These are phyloP conservation scores for Pristis pectinata DNA, from an alignment of 2,797 vertebrate species.

Conservation along the genomic window DNA sequence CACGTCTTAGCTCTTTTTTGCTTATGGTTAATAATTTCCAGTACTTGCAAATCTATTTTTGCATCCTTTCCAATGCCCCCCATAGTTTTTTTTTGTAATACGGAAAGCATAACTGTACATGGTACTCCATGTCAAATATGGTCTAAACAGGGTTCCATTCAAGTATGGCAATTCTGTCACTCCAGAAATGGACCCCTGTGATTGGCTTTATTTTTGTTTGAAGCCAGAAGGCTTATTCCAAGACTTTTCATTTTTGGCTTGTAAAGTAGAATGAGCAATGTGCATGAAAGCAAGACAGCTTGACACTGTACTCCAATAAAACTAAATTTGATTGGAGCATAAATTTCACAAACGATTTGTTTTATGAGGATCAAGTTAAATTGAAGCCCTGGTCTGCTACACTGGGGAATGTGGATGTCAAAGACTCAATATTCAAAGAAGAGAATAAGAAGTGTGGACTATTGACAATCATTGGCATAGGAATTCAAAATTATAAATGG, in stretches of 20 bases:
- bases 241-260: neutral
- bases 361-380: neutral
- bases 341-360: conserved; percentile 28
- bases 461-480: neutral
- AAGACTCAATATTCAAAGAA: neutral
- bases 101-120: neutral
- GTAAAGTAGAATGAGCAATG: neutral
- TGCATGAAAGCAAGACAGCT: neutral
- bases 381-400: neutral
- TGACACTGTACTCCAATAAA: neutral
- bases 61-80: neutral
- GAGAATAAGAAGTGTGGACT: neutral
- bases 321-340: neutral
- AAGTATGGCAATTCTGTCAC: neutral
- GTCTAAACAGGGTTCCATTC: no score
- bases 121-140: no score
- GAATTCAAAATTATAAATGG: neutral
- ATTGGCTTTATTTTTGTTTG: neutral
- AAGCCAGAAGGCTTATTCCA: neutral
- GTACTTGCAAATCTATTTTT: neutral
- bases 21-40: neutral
- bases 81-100: neutral
- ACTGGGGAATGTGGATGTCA: neutral
- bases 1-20: neutral
- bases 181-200: neutral